Conservation (phyloP, 2,113 vertebrate genomes). For the Boulengeromyrus knoepffleri region DNA sequence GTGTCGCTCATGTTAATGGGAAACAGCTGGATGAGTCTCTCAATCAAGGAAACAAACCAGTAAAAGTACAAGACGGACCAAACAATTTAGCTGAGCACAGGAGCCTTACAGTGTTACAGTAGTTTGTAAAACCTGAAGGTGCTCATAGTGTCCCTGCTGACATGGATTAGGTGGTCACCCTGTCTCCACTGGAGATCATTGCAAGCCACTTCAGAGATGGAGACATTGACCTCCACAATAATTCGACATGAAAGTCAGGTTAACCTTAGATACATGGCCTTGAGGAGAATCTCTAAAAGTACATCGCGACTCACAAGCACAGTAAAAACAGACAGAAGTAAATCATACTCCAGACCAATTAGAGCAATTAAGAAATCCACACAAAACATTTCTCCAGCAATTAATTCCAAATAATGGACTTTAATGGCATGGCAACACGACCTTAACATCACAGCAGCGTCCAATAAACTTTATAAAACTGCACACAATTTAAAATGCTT, state of each 20-base stretch:
- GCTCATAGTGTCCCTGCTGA: background rate
- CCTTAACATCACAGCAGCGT: background rate
- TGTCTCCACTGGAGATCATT: background rate
- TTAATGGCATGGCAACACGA: background rate
- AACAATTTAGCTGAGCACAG: background rate
- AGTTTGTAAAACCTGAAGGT: background rate
- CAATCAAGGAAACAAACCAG: background rate
- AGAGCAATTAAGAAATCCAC: conserved; percentile 23
- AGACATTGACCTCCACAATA: background rate
- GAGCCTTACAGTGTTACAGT: background rate
- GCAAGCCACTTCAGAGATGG: background rate
- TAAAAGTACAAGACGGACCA: background rate
- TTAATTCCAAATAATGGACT: conserved; percentile 22
- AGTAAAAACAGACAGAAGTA: conserved; percentile 26
- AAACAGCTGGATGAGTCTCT: background rate
- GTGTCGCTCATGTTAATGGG: no score
- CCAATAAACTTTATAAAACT: background rate
- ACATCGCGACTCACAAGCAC: conserved; percentile 32
- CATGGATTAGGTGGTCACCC: background rate
- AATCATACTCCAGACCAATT: conserved; percentile 33
- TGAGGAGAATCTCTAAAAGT: background rate
- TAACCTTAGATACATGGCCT: background rate
- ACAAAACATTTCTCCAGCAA: background rate
- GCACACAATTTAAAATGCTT: background rate
- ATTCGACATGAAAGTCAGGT: background rate